Base-by-base conservation (phyloP, 2,113 vertebrate genomes). In the Xyrauchen texanus region DNA sequence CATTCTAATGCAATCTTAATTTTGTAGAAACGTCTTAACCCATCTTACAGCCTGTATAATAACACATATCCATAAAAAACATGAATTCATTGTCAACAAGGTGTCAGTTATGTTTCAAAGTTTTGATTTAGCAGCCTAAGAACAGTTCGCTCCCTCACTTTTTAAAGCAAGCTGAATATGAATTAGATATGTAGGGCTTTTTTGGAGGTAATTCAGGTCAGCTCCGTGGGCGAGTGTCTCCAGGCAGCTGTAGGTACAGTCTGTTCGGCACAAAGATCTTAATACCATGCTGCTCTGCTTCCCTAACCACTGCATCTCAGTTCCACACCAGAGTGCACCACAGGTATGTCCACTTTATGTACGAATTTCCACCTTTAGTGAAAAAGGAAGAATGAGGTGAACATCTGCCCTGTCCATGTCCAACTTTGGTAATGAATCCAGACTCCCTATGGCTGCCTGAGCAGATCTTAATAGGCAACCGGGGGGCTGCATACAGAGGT, bases 351-450 rank as follows among this genome's bases (percentile, higher is more conserved):
- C 61, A 76, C 73, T 53, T 55, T 65, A 65, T 60, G 61, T 65
- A 71, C 4, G 68, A 65, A 79, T 64, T 68, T 78, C 1, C 45
- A 21, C 44, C 77, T 68, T 52, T 52, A 5, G 71, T 74, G 66
- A 68, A 65, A 49, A 10, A 45, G 71, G 7, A 64, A 79, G 67
- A 72, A 80, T 74, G 62, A 77, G 65, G n/a, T 55, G 79, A 82
- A 77, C 67, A 83, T 77, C 52, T 21, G 49, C 49, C 67, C 52
- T 44, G 62, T 57, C 82, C 45, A 47, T 11, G 13, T 78, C 74
- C 65, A 76, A 81, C 82, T 72, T 60, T 55, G 51, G 68, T 84
- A 86, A 86, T 76, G 82, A 78, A 81, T 64, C 57, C 51, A 72
- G 55, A 51, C 75, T 80, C 80, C 70, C 77, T 61, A 57, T 42